Evolutionary conservation across 2,888 invertebrate genomes (phyloP).

Genomic region (Ditula angustiorana): DNA sequence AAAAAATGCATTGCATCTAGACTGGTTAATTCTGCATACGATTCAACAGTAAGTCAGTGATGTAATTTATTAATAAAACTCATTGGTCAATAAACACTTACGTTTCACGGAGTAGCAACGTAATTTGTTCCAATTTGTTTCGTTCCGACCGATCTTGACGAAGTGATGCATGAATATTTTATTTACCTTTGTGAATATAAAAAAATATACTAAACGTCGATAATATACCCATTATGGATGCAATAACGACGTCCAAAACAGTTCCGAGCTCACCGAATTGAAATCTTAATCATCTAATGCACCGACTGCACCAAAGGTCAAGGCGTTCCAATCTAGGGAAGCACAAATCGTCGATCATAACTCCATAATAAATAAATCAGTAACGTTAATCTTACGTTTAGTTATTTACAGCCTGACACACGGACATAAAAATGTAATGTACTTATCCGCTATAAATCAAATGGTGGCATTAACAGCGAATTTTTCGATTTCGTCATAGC

Average conservation of each 20-base stretch:
- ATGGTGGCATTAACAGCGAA: slow-evolving; percentile 67
- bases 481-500: slow-evolving; percentile 69
- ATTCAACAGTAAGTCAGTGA: too few relatives aligned
- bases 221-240: slow-evolving; percentile 14
- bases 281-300: slow-evolving; percentile 27
- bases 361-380: slow-evolving; percentile 78
- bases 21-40: too few relatives aligned
- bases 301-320: slow-evolving; percentile 47
- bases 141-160: too few relatives aligned
- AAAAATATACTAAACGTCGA: neutral
- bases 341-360: slow-evolving; percentile 66
- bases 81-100: too few relatives aligned
- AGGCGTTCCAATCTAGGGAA: slow-evolving; percentile 41
- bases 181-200: neutral
- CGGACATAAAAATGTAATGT: slow-evolving; percentile 78
- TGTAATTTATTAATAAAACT: too few relatives aligned
- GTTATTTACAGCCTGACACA: slow-evolving; percentile 78
- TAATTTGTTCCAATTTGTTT: too few relatives aligned
- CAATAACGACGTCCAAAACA: slow-evolving; percentile 16
- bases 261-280: slow-evolving; percentile 5
- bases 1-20: too few relatives aligned
- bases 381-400: slow-evolving; percentile 64
- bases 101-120: too few relatives aligned
- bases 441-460: slow-evolving; percentile 71
- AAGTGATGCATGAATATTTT: neutral